A percentile compares a stretch with the other conserved stretches of the same genome.
Conservation (phyloP, 2,888 invertebrate species). For the Rosalia funebris region DNA sequence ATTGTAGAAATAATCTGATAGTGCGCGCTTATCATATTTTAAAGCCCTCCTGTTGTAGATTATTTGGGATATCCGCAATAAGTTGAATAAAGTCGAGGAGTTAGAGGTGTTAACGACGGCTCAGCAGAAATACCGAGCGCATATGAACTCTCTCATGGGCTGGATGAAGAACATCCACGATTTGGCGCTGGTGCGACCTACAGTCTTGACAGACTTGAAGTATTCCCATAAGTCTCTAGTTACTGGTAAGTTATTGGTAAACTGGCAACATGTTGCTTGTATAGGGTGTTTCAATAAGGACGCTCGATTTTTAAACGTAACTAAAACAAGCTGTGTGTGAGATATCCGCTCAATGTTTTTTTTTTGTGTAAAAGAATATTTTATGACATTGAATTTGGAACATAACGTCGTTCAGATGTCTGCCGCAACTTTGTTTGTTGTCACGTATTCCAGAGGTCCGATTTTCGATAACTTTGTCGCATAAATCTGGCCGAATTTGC, state of each 20-base stretch:
- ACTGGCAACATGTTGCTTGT: no score
- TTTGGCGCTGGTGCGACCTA: conserved; percentile 68
- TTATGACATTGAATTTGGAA: no score
- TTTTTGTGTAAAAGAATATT: no score
- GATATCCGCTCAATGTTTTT: no score
- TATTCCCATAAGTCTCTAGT: conserved; percentile 74
- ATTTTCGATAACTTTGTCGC: no score
- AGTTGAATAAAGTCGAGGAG: conserved; percentile 65
- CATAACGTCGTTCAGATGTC: no score
- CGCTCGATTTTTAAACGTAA: no score
- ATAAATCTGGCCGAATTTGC: no score
- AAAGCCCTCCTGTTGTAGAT: conserved; percentile 27
- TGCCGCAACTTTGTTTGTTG: no score
- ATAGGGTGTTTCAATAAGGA: no score
- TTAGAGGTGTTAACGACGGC: conserved; percentile 71
- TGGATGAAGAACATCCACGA: conserved; percentile 77
- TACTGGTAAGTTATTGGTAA: conserved; percentile 35
- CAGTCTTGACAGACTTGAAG: conserved; percentile 69
- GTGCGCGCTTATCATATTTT: not conserved
- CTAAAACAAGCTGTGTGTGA: no score
- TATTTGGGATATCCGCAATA: conserved; percentile 51
- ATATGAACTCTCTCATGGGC: conserved; percentile 66
- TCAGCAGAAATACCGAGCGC: conserved; percentile 71
- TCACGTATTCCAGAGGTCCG: no score
- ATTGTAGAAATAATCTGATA: conserved; percentile 56